These are phyloP conservation scores for Ctenomys sociabilis DNA, from an alignment of 2,113 vertebrate genomes.

Conservation along the genomic window DNA sequence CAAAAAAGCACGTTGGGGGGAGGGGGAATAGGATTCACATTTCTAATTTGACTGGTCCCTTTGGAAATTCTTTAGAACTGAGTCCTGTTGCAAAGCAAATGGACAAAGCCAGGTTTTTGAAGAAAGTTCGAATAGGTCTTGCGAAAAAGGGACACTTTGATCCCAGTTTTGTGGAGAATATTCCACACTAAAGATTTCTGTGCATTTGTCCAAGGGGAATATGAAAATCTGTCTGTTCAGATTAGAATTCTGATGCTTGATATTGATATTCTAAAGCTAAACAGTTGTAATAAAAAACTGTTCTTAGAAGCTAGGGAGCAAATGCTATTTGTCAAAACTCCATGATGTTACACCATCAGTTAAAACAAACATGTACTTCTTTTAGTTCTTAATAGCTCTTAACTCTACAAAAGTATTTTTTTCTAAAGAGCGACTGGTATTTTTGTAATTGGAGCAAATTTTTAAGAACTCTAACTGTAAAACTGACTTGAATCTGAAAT, in stretches of 20 bases:
- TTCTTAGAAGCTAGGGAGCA: neutral
- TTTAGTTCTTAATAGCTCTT: neutral
- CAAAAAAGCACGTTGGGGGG: neutral
- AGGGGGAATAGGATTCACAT: neutral
- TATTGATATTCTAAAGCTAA: neutral
- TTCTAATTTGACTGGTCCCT: neutral
- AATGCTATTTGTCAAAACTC: neutral
- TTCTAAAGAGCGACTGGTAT: neutral
- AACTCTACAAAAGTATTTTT: slow-evolving; percentile 8
- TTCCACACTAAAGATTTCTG: neutral
- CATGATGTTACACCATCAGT: neutral
- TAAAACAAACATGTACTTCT: neutral
- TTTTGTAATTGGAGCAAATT: neutral
- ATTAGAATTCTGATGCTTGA: neutral
- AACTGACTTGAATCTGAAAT: slow-evolving; percentile 5
- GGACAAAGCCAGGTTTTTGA: neutral
- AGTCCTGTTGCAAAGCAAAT: neutral
- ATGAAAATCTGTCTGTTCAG: neutral
- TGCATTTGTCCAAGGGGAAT: neutral
- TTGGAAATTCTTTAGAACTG: slow-evolving; percentile 36
- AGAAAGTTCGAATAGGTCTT: neutral
- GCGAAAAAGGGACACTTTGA: neutral
- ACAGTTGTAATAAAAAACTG: neutral
- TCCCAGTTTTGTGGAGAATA: neutral
- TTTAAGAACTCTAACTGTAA: slow-evolving; percentile 33